These are phyloP conservation scores for Arremon aurantiirostris DNA, from an alignment of 2,797 vertebrate genomes.

Conservation along the genomic window DNA sequence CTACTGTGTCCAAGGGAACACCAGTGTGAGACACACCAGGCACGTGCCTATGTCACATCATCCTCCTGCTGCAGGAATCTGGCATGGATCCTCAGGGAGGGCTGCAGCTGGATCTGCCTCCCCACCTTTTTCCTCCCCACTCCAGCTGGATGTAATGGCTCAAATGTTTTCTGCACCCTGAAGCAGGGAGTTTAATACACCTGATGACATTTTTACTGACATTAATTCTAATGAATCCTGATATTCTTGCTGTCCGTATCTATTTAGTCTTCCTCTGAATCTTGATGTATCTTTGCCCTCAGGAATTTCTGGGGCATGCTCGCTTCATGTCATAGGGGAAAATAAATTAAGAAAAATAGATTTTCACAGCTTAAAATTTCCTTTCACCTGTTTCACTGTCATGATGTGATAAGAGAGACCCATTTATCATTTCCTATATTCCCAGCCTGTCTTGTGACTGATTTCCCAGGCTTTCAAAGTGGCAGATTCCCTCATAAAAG, in stretches of 20 bases:
- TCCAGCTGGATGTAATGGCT: background rate
- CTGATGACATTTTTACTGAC: background rate
- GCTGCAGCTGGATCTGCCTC: background rate
- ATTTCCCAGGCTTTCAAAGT: background rate
- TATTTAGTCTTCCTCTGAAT: background rate
- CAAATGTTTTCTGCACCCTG: background rate
- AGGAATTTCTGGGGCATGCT: background rate
- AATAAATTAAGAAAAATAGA: background rate
- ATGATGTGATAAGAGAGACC: background rate
- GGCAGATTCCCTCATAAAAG: background rate
- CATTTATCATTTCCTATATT: background rate
- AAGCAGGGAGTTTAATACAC: background rate
- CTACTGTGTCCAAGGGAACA: background rate
- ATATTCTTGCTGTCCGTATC: background rate
- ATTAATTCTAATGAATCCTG: background rate
- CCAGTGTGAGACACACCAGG: accelerated
- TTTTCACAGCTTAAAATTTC: background rate
- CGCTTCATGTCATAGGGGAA: background rate
- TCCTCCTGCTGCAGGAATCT: background rate
- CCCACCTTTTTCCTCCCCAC: background rate
- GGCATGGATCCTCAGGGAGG: background rate
- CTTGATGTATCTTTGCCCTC: background rate
- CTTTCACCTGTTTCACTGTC: background rate
- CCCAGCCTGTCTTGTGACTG: background rate
- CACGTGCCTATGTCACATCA: background rate